phyloP scores from a whole-genome alignment of 1,140 invertebrate genomes.

The Xylocopa sonorina region DNA sequence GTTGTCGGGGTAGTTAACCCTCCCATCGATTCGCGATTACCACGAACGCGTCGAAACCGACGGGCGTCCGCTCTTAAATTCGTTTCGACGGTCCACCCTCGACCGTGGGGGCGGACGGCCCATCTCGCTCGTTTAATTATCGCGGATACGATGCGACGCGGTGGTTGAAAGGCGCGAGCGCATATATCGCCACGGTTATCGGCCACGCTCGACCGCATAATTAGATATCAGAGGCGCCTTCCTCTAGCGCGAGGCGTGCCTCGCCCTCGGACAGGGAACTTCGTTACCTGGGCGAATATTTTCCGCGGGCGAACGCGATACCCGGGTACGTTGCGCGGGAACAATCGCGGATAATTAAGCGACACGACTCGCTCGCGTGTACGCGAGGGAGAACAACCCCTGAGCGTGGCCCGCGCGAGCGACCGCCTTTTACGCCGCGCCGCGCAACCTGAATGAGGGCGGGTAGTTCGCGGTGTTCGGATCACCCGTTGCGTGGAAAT shows the following conservation, averaged over 20 bases:
- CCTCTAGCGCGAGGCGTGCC: not conserved
- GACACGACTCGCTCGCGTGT: not conserved
- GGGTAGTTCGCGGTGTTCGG: not conserved
- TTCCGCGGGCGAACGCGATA: slow-evolving; percentile 8
- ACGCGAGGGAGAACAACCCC: not conserved
- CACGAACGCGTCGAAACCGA: not conserved
- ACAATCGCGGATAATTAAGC: slow-evolving; percentile 24
- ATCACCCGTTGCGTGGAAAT: not conserved
- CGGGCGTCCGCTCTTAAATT: slow-evolving; percentile 31
- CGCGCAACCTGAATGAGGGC: not conserved
- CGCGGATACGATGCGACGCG: too few species aligned
- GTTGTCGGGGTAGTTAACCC: slow-evolving; percentile 9
- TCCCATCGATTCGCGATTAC: slow-evolving; percentile 36
- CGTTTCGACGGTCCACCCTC: not conserved
- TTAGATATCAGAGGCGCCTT: slow-evolving; percentile 13
- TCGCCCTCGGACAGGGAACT: not conserved
- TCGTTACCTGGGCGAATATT: slow-evolving; percentile 31
- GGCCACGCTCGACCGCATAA: slow-evolving; percentile 23
- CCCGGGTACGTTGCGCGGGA: not conserved
- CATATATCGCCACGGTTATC: slow-evolving; percentile 14
- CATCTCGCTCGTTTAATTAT: slow-evolving; percentile 29
- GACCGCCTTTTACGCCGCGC: not conserved
- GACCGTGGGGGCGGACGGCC: not conserved
- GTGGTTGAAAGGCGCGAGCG: too few species aligned
- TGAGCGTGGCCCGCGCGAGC: too few species aligned